Evolutionary conservation across 1,140 invertebrate species (phyloP), one percentile per base, ranked within the genome.

Genomic region (Hirudo medicinalis): DNA sequence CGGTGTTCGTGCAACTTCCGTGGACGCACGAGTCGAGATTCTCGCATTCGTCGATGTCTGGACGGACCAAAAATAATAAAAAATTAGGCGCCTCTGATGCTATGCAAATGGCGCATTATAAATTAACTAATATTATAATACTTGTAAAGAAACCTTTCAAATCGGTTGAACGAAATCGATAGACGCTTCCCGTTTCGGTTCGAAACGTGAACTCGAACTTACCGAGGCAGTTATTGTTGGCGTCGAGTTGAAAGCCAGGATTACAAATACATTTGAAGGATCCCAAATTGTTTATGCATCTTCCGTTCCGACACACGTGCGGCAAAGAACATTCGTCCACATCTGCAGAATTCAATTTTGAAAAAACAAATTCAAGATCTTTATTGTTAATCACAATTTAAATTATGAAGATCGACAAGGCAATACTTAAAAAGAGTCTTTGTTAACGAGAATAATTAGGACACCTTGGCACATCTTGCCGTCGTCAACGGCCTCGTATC

Each of bases 401-500:
- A 5, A 49, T 49, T 49, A 49, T 17, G 15, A n/a, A n/a, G n/a
- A 49, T 17, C 1, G 43, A 17, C 15, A 49, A 49, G 11, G 11
- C 11, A 49, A 11, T 5, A 8, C 3, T 49, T 49, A 49, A 49
- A 49, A 49, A 49, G 0, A 49, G 15, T 49, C 43, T 49, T 49
- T 49, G 13, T 49, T 49, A 17, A 49, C 43, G 11, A 49, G 9
- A 5, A 15, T 49, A 17, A 49, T 49, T 63, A 22, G 79, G 80
- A 82, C 78, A 89, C 88, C 88, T 72, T 87, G 86, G 77, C 89
- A 91, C 76, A 88, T 89, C 36, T 90, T 86, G 54, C 88, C 88
- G 15, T 87, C 87, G 15, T 86, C 82, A 76, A 91, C 90, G 1
- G 91, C 83, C 76, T 89, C 88, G 80, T 89, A 93, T 0, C 91